These are phyloP conservation scores for Philonicus albiceps DNA, from an alignment of 2,888 invertebrate genomes.

Conservation along the genomic window DNA sequence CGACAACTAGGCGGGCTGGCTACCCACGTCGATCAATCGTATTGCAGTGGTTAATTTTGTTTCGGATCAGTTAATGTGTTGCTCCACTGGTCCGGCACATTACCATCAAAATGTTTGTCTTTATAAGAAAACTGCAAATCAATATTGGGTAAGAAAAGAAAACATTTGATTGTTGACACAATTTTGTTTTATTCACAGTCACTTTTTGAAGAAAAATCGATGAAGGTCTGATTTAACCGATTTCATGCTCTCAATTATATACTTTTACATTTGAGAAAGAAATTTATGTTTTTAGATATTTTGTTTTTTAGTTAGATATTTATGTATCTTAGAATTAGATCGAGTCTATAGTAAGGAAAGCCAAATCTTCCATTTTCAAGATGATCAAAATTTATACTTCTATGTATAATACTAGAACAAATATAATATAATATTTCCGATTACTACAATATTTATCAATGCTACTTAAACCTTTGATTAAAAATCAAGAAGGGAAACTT, in stretches of 20 bases:
- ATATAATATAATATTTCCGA: too few relatives aligned
- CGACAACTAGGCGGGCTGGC: background rate
- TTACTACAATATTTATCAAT: too few relatives aligned
- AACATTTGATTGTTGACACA: background rate
- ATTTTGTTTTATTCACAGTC: background rate
- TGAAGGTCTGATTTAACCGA: background rate
- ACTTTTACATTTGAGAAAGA: too few relatives aligned
- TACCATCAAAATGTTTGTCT: background rate
- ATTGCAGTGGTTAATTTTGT: background rate
- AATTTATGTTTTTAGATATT: background rate
- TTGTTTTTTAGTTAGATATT: background rate
- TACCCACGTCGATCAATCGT: background rate
- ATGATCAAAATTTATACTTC: too few relatives aligned
- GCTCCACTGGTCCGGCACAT: background rate
- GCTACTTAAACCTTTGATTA: too few relatives aligned
- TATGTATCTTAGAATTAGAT: too few relatives aligned
- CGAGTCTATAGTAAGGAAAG: too few relatives aligned
- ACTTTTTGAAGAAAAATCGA: background rate
- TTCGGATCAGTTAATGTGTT: background rate
- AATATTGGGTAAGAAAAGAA: background rate
- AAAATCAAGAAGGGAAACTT: too few relatives aligned
- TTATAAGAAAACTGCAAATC: background rate
- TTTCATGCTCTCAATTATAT: background rate
- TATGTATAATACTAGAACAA: too few relatives aligned
- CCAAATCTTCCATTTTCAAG: too few relatives aligned